Evolutionary conservation across 2,888 invertebrate genomes (phyloP).

Genomic region (Eucera pruinosa): DNA sequence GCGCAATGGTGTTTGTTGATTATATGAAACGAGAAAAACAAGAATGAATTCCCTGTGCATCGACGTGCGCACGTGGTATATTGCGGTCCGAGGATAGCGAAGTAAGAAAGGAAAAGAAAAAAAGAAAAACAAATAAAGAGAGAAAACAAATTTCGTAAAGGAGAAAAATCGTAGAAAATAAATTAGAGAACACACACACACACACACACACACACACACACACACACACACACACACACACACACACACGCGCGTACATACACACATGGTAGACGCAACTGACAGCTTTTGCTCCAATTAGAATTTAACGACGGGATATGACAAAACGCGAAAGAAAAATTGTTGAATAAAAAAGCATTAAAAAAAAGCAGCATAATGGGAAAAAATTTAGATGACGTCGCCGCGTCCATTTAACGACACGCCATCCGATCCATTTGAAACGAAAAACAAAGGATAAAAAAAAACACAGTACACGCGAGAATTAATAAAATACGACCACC

Average conservation of each 20-base stretch:
- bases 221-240: no score
- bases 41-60: not conserved
- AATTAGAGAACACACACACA: slow-evolving; percentile 69
- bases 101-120: slow-evolving; percentile 31
- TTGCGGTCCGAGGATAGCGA: slow-evolving; percentile 43
- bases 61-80: slow-evolving; percentile 4
- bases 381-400: slow-evolving; percentile 54
- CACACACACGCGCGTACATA: no score
- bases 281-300: slow-evolving; percentile 70
- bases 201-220: no score
- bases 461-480: slow-evolving; percentile 58
- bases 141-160: slow-evolving; percentile 3
- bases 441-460: slow-evolving; percentile 42
- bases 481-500: slow-evolving; percentile 77
- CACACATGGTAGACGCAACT: slow-evolving; percentile 67
- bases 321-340: slow-evolving; percentile 26
- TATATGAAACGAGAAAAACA: not conserved
- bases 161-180: slow-evolving; percentile 38
- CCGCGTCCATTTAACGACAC: slow-evolving; percentile 68
- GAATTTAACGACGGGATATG: slow-evolving; percentile 54
- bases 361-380: slow-evolving; percentile 9
- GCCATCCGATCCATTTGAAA: slow-evolving; percentile 76
- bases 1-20: slow-evolving; percentile 55
- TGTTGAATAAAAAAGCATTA: not conserved
- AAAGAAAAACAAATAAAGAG: no score